Evolutionary conservation across 2,797 vertebrate species (phyloP).

Genomic region (Vespertilio murinus): DNA sequence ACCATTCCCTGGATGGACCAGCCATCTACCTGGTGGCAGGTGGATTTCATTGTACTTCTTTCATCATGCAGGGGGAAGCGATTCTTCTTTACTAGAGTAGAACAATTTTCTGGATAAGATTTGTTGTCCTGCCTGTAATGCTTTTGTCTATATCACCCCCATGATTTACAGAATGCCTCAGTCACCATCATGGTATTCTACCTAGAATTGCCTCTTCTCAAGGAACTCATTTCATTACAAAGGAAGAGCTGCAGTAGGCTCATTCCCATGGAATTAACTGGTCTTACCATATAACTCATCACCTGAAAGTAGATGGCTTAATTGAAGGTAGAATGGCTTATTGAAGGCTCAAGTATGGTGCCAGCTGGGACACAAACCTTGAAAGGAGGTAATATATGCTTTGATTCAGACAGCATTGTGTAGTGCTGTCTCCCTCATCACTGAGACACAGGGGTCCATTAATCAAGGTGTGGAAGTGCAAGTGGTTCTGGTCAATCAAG

Average conservation of each 20-base stretch:
- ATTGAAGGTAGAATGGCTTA: constrained; percentile 35
- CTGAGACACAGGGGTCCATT: not conserved
- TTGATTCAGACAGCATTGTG: not conserved
- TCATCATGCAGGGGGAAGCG: not conserved
- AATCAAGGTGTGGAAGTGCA: not conserved
- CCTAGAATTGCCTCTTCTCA: not conserved
- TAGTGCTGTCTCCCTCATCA: not conserved
- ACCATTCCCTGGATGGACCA: not conserved
- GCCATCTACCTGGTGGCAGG: not conserved
- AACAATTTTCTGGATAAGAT: constrained; percentile 10
- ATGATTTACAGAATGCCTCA: not conserved
- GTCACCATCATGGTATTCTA: not conserved
- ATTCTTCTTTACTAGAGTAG: not conserved
- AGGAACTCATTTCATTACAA: constrained; percentile 37
- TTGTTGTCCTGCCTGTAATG: not conserved
- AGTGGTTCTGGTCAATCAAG: not conserved
- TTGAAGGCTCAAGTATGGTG: not conserved
- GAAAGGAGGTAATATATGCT: not conserved
- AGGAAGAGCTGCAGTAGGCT: not conserved
- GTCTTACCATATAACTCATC: not conserved
- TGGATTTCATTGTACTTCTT: not conserved
- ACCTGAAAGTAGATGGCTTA: constrained; percentile 32
- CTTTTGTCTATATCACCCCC: not conserved
- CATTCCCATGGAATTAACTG: constrained; percentile 29
- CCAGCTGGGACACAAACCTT: not conserved